phyloP scores from a whole-genome alignment of 2,113 vertebrate genomes.

The Aleadryas rufinucha region DNA sequence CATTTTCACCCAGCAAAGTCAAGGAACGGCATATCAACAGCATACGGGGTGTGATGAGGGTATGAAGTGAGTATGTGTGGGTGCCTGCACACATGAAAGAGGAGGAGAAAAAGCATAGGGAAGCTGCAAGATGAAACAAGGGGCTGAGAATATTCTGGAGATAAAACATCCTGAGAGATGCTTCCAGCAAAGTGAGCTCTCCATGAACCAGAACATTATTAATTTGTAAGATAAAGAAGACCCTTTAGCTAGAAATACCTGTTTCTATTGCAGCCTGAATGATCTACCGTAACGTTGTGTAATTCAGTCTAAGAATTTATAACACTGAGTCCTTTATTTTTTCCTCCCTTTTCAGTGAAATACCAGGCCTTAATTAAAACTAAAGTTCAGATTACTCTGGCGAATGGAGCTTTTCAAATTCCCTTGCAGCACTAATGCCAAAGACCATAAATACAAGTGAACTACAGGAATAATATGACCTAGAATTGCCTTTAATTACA shows the following conservation, averaged over 20 bases:
- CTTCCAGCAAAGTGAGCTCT: neutral
- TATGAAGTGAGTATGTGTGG: neutral
- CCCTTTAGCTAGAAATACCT: neutral
- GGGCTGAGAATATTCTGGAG: neutral
- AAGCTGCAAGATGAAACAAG: neutral
- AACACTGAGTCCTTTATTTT: neutral
- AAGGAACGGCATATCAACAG: neutral
- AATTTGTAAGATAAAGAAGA: neutral
- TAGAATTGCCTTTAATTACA: slow-evolving; percentile 4
- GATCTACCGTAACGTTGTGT: slow-evolving; percentile 23
- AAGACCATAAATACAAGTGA: slow-evolving; percentile 15
- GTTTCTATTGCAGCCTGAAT: neutral
- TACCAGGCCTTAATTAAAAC: slow-evolving; percentile 68
- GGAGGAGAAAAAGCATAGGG: neutral
- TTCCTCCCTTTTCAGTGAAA: neutral
- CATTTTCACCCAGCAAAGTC: neutral
- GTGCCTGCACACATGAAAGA: neutral
- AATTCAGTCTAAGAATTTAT: slow-evolving; percentile 23
- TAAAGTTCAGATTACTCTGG: slow-evolving; percentile 55
- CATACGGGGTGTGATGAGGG: fast-evolving
- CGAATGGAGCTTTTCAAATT: slow-evolving; percentile 11
- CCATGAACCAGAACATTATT: neutral
- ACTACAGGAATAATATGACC: neutral
- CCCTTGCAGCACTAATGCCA: neutral
- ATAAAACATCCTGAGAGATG: neutral